Percentiles rank a stretch among this genome's conserved stretches.
phyloP scores from a whole-genome alignment of 2,113 vertebrate genomes.

The Xyliphius kryptos region DNA sequence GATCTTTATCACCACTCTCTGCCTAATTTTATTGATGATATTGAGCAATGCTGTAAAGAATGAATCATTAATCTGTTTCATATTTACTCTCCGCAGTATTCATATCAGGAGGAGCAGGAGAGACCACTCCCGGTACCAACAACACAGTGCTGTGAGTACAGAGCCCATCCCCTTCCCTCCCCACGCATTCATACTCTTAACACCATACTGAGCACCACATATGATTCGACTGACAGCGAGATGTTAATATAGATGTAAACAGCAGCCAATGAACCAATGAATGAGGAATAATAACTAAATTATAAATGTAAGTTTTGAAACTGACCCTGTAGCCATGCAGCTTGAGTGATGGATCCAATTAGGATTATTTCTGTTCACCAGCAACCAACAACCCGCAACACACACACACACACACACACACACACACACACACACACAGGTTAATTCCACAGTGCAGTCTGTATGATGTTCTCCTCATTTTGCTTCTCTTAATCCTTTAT shows the following conservation, averaged over 20 bases:
- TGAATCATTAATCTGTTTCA: not conserved
- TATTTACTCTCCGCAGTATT: conserved; percentile 62
- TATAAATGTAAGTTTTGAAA: not conserved
- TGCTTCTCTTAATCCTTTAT: conserved; percentile 37
- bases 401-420: too few relatives aligned
- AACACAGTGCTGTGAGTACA: conserved; percentile 97
- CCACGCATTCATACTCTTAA: not conserved
- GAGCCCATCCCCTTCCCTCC: too few relatives aligned
- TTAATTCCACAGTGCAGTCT: too few relatives aligned
- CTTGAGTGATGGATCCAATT: conserved; percentile 4
- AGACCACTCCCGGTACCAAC: conserved; percentile 80
- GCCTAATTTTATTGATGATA: conserved; percentile 1
- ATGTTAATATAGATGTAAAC: too few relatives aligned
- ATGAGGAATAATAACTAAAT: too few relatives aligned
- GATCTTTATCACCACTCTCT: conserved; percentile 7
- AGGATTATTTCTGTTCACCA: too few relatives aligned
- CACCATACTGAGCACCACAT: conserved; percentile 6
- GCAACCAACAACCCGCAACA: too few relatives aligned
- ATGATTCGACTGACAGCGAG: conserved; percentile 15
- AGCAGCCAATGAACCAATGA: too few relatives aligned
- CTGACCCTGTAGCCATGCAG: conserved; percentile 17
- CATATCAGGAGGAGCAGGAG: conserved; percentile 82
- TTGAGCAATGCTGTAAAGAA: conserved; percentile 1
- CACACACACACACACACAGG: too few relatives aligned
- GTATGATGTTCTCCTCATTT: not conserved